Conservation (phyloP, 2,113 vertebrate genomes). For the Cyprinodon variegatus region DNA sequence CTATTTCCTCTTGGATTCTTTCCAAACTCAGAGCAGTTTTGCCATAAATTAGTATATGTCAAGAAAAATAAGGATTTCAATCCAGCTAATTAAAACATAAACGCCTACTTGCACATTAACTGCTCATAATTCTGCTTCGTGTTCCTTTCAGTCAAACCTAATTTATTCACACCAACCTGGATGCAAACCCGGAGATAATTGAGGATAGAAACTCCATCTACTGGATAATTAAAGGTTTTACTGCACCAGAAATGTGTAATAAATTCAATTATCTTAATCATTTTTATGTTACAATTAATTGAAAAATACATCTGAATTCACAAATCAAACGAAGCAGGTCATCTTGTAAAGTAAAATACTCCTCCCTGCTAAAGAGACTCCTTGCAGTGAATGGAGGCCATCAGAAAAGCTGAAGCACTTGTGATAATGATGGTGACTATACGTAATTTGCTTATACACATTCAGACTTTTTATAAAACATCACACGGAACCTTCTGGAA, state of each 20-base stretch:
- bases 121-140: conserved; percentile 21
- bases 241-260: not conserved
- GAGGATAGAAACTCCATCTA: not conserved
- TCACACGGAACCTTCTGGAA: not conserved
- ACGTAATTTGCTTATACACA: not conserved
- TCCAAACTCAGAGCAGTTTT: conserved; percentile 33
- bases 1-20: conserved; percentile 28
- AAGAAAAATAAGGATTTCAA: conserved; percentile 38
- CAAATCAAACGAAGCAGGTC: not conserved
- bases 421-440: not conserved
- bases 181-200: not conserved
- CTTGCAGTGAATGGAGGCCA: not conserved
- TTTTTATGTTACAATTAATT: not conserved
- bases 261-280: not conserved
- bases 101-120: conserved; percentile 41
- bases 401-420: not conserved
- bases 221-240: not conserved
- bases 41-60: conserved; percentile 39
- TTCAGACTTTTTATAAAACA: not conserved
- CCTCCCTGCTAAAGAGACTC: not conserved
- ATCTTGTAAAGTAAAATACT: not conserved
- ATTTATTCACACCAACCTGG: conserved; percentile 14
- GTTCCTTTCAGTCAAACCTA: conserved; percentile 30
- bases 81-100: conserved; percentile 49
- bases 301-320: not conserved